Evolutionary conservation across 2,888 invertebrate genomes (phyloP).

Genomic region (Sceliomorpha sp.): DNA sequence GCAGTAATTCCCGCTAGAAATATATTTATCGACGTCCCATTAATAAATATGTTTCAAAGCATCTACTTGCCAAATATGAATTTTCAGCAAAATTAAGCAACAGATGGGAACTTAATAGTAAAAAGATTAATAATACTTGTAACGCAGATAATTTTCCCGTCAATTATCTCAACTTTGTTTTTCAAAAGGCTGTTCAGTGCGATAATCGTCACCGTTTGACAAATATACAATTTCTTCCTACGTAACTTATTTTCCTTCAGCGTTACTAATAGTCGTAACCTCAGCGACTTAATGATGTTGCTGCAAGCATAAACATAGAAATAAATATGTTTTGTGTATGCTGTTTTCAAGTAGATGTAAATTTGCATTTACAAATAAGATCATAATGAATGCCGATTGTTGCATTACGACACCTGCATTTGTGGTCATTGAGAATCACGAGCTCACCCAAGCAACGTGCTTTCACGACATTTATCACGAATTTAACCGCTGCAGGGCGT

Average conservation of each 20-base stretch:
- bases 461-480: slow-evolving; percentile 58
- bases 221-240: slow-evolving; percentile 18
- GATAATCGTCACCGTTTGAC: slow-evolving; percentile 24
- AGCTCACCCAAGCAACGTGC: slow-evolving; percentile 46
- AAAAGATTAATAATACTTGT: background rate
- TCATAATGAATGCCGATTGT: slow-evolving; percentile 45
- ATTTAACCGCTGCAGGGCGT: slow-evolving; percentile 46
- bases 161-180: slow-evolving; percentile 22
- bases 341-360: slow-evolving; percentile 31
- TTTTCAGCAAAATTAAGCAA: background rate
- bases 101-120: slow-evolving; percentile 30
- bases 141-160: slow-evolving; percentile 19
- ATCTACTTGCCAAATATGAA: too few relatives aligned
- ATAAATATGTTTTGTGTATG: slow-evolving; percentile 30
- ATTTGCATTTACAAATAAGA: slow-evolving; percentile 49
- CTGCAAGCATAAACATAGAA: slow-evolving; percentile 36
- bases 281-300: slow-evolving; percentile 27
- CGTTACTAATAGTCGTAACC: slow-evolving; percentile 38
- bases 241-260: slow-evolving; percentile 4
- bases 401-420: slow-evolving; percentile 27
- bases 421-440: slow-evolving; percentile 46
- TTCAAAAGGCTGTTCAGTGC: slow-evolving; percentile 24
- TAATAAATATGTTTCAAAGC: too few relatives aligned
- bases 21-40: too few relatives aligned
- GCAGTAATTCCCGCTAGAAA: too few relatives aligned